Evolutionary conservation across 2,113 vertebrate genomes (phyloP), one percentile per base, ranked within the genome.

Genomic region (Planiliza haematocheilus): DNA sequence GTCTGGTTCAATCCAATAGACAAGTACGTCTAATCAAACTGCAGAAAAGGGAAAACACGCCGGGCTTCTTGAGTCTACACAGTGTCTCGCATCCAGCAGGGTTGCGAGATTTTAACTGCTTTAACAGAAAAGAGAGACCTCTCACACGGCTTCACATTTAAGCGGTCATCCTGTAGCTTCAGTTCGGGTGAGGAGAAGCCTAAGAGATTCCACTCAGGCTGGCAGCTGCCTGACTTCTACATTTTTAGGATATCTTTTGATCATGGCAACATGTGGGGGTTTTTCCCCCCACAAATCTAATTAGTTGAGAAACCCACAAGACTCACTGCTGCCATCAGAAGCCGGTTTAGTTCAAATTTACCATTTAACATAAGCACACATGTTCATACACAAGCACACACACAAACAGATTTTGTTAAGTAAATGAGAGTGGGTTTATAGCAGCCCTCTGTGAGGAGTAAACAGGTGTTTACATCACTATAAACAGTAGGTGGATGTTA

Each of bases 191-290:
- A 77, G 30, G 37, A 50, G 17, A n/a, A 73, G 70, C 48, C 30
- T 30, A 36, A 57, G 41, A 51, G 49, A 59, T 82, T 61, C 58
- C n/a, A 9, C 52, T 59, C 16, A 4, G 52, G 50, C 61, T 79
- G 86, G 84, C 57, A 12, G 37, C 1, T 36, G n/a, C 76, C 77
- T 80, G 79, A 24, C 10, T 65, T 43, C 34, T 45, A 18, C 7
- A 24, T n/a, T 74, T 79, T 86, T 77, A 89, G 84, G 82, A 82
- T 49, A 75, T 53, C 55, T 82, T 88, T 89, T 90, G 86, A 91
- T 91, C 69, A 66, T 7, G 13, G 55, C 60, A 24, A 57, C 66
- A 63, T 55, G 21, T 74, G 76, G 81, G 59, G 30, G 61, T 79
- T 77, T 70, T 65, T 53, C 60, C 21, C 16, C 4, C 41, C 13